Percentiles rank a stretch among this genome's conserved stretches.
These are phyloP conservation scores for Prosapia bicincta DNA, from an alignment of 2,888 invertebrate species.

Conservation along the genomic window DNA sequence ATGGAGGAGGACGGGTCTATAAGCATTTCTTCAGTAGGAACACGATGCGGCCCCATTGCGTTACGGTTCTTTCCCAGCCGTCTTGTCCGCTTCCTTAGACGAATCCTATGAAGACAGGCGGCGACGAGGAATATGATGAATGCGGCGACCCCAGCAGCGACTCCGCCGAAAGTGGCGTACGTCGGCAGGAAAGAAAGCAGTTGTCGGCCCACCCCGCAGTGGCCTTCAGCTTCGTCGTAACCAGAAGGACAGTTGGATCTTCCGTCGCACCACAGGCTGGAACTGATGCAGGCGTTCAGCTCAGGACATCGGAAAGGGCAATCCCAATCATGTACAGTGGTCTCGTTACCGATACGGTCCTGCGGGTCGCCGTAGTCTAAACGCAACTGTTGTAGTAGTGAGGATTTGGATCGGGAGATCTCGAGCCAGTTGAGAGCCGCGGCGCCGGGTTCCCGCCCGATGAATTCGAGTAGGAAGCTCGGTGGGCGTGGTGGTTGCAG, in stretches of 20 bases:
- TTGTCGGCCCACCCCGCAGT: conserved; percentile 51
- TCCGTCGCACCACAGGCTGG: conserved; percentile 72
- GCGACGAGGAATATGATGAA: conserved; percentile 31
- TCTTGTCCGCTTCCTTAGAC: conserved; percentile 27
- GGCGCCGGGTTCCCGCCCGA: conserved; percentile 68
- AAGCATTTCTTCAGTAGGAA: conserved; percentile 67
- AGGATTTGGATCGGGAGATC: conserved; percentile 60
- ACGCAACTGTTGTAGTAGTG: conserved; percentile 42
- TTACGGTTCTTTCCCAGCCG: conserved; percentile 26
- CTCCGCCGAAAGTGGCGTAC: conserved; percentile 30
- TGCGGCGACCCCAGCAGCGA: conserved; percentile 29
- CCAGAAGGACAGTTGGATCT: conserved; percentile 62
- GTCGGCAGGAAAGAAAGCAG: conserved; percentile 30
- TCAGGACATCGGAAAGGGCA: conserved; percentile 57
- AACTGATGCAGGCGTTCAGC: conserved; percentile 73
- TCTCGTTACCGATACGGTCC: conserved; percentile 60
- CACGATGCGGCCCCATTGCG: conserved; percentile 46
- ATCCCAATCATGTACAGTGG: conserved; percentile 51
- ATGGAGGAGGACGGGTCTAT: conserved; percentile 57
- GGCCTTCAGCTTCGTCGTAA: conserved; percentile 67
- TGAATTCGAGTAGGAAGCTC: conserved; percentile 73
- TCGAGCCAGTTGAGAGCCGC: conserved; percentile 73
- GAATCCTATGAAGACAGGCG: conserved; percentile 30
- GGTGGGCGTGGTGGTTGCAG: conserved; percentile 49
- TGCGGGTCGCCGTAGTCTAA: conserved; percentile 57